Percentiles rank a stretch among this genome's conserved stretches.
Evolutionary conservation across 2,113 vertebrate species (phyloP).

Genomic region (Phoxinus phoxinus): DNA sequence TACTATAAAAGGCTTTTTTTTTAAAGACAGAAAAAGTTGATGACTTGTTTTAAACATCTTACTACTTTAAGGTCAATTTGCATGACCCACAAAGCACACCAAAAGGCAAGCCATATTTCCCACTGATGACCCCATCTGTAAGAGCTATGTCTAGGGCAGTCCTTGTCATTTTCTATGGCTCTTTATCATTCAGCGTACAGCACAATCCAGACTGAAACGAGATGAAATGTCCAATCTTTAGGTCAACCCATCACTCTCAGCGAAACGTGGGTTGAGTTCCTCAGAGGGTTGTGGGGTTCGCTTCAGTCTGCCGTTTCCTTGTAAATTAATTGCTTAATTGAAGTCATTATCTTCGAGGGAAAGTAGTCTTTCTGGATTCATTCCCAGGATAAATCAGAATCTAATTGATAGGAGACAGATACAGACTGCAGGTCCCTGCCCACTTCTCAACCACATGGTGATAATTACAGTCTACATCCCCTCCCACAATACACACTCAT

Average conservation of each 20-base stretch:
- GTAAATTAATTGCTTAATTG: slow-evolving; percentile 59
- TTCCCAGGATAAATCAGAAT: slow-evolving; percentile 40
- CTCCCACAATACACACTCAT: slow-evolving; percentile 12
- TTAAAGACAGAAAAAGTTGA: not conserved
- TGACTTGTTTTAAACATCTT: not conserved
- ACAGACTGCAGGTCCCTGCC: slow-evolving; percentile 21
- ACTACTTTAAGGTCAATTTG: not conserved
- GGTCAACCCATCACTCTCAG: slow-evolving; percentile 31
- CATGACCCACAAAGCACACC: not conserved
- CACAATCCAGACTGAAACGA: not conserved
- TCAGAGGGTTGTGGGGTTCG: slow-evolving; percentile 11
- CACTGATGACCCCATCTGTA: slow-evolving; percentile 28
- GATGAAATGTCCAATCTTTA: slow-evolving; percentile 24
- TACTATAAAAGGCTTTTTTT: not conserved
- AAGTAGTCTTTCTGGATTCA: slow-evolving; percentile 50
- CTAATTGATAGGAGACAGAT: slow-evolving; percentile 51
- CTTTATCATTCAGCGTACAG: slow-evolving; percentile 23
- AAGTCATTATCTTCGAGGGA: slow-evolving; percentile 54
- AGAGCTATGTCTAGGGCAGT: not conserved
- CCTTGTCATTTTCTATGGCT: slow-evolving; percentile 12
- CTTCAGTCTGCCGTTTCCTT: slow-evolving; percentile 30
- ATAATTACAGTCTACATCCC: slow-evolving; percentile 19
- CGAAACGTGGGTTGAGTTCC: slow-evolving; percentile 24
- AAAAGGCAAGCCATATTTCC: not conserved
- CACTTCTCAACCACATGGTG: not conserved